Conservation (phyloP, 2,797 vertebrate genomes). For the Oreortyx pictus region DNA sequence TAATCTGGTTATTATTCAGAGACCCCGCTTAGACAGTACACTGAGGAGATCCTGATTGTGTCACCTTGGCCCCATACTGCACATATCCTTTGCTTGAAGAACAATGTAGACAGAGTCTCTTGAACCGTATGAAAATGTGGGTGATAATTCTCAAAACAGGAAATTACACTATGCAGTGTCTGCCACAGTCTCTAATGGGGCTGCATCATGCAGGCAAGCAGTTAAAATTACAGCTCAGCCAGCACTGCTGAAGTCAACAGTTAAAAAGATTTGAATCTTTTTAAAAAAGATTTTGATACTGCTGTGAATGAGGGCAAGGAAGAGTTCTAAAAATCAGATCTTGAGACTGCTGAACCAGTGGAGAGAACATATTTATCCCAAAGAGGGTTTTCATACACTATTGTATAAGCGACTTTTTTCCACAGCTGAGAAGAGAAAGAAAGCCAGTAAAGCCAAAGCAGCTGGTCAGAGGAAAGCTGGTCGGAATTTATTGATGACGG, state of each 20-base stretch:
- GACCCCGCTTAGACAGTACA: constrained; percentile 33
- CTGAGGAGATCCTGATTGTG: constrained; percentile 55
- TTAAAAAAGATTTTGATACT: background rate
- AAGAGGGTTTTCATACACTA: background rate
- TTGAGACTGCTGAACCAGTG: background rate
- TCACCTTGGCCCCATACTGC: constrained; percentile 40
- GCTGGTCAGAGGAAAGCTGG: background rate
- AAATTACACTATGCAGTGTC: background rate
- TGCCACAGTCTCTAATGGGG: background rate
- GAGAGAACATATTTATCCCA: background rate
- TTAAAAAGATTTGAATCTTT: fast-evolving
- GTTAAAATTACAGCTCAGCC: background rate
- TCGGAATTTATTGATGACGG: background rate
- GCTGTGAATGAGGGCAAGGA: background rate
- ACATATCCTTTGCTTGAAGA: constrained; percentile 53
- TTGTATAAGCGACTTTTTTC: background rate
- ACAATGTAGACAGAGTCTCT: constrained; percentile 40
- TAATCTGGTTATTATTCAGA: constrained; percentile 64
- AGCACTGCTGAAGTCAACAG: background rate
- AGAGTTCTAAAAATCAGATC: background rate
- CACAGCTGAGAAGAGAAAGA: background rate
- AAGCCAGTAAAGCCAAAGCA: background rate
- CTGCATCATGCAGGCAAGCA: background rate
- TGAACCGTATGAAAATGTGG: background rate
- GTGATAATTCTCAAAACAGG: constrained; percentile 35